Base-by-base conservation (phyloP, 2,797 vertebrate genomes). In the Novumbra hubbsi region DNA sequence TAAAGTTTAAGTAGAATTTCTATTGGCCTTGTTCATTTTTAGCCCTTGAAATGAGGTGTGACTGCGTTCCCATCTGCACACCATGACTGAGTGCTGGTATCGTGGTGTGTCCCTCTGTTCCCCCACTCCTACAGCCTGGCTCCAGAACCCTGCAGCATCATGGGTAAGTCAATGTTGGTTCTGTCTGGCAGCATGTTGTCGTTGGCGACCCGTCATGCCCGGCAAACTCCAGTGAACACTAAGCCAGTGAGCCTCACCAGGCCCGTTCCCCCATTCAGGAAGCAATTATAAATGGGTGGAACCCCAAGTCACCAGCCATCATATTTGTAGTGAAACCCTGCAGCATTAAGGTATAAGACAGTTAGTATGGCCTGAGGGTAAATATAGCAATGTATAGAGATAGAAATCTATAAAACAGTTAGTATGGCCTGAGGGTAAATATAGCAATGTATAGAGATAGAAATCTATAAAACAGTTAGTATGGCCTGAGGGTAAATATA, bases 81-180 rank as follows among this genome's bases (percentile, higher is more conserved):
- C 4, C 5, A 52, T 52, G n/a, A 17, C n/a, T 12, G 38, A 48
- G 49, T 16, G n/a, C 14, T 12, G 27, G 66, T 74, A 30, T 52
- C 70, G 73, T 75, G 71, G 68, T 83, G 80, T 86, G 84, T 85
- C 49, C 72, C 65, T 74, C 15, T 73, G 74, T 11, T 19, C 30
- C 49, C n/a, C 81, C 0, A 0, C 49, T 32, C 49, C 79, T 80
- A 82, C 0, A 28, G 63, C 38, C 55, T 81, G 78, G 62, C 79
- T 83, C 85, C 84, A 82, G 83, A 81, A 82, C 80, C 83, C 84
- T 74, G 77, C 79, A 84, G 86, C 77, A 78, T 74, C 60, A 27
- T 81, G 79, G 74, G 74, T 78, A 73, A 80, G 78, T 84, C 76
- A 82, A 82, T 78, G 80, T 82, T 80, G 76, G 76, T 82, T 82